Evolutionary conservation across 2,113 vertebrate genomes (phyloP).

Genomic region (Acrocephalus arundinaceus): DNA sequence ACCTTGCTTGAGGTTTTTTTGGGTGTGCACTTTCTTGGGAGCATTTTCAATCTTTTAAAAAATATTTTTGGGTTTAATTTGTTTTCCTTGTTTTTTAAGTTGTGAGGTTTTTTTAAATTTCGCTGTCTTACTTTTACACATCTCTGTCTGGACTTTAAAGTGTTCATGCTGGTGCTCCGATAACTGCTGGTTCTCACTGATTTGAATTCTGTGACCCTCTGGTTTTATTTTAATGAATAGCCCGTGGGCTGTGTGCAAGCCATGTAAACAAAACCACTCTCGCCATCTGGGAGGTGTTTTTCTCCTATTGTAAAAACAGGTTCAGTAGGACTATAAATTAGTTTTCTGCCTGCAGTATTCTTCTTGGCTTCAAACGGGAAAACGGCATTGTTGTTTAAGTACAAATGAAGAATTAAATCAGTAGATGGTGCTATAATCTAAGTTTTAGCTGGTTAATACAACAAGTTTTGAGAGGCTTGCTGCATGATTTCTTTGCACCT

Average conservation of each 20-base stretch:
- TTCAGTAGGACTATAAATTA: not conserved
- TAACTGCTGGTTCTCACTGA: not conserved
- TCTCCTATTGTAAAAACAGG: not conserved
- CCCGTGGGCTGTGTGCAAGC: not conserved
- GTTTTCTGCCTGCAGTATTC: not conserved
- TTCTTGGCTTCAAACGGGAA: not conserved
- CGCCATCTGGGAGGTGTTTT: not conserved
- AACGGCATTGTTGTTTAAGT: not conserved
- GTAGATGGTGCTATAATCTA: conserved; percentile 78
- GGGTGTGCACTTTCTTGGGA: accelerated
- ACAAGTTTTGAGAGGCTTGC: not conserved
- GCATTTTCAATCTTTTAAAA: not conserved
- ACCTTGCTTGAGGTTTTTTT: not conserved
- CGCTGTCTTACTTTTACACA: not conserved
- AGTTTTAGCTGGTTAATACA: conserved; percentile 47
- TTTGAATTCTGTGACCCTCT: not conserved
- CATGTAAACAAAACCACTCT: not conserved
- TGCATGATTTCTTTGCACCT: not conserved
- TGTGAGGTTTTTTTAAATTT: accelerated
- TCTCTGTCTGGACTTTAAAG: not conserved
- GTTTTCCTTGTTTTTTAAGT: not conserved
- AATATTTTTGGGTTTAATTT: not conserved
- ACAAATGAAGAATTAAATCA: conserved; percentile 55
- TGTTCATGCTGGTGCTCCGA: not conserved
- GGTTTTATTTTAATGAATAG: not conserved